Evolutionary conservation across 1,140 invertebrate species (phyloP), one percentile per base, ranked within the genome.

Genomic region (Ceratitis capitata): DNA sequence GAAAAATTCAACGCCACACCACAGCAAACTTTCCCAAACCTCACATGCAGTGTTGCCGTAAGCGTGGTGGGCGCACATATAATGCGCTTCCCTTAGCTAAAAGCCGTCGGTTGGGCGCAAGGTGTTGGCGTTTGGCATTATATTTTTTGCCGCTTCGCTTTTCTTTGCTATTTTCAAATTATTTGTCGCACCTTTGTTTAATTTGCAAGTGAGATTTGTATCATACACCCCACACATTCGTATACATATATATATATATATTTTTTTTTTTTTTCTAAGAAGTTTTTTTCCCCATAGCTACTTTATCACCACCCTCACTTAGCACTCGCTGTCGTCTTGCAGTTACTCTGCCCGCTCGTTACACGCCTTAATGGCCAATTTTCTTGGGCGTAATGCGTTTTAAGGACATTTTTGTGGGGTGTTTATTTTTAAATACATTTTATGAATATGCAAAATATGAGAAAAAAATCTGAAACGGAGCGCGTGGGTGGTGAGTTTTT

Each of bases 351-450:
- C 2, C 69, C 39, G 9, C n/a, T n/a, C n/a, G 14, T 19, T 45
- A 23, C 69, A 14, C 69, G 69, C 26, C 84, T 84, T 86, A 84
- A 83, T 85, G 84, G 56, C 86, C 90, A 91, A 91, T 91, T 91
- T 91, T 88, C 87, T 89, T 91, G 87, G 87, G 87, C 89, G 88
- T 91, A 91, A 91, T 91, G 89, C 89, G 89, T 91, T 91, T 90
- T 89, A 90, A 90, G 89, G 86, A 89, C 90, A 87, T 89, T 89
- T 91, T 91, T 91, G 90, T 91, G 90, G 90, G 90, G 90, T 91
- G 90, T 91, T 91, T 91, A 91, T 87, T 51, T 51, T 12, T 10
- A 45, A 47, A 29, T 82, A 82, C 16, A 7, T 39, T 69, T 69
- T 29, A 29, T 16, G 16, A 69, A 69, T 61, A 29, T 61, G 32